Percentiles rank a stretch among this genome's conserved stretches.
Conservation (phyloP, 1,140 invertebrate genomes). For the Drosophila dunni region DNA sequence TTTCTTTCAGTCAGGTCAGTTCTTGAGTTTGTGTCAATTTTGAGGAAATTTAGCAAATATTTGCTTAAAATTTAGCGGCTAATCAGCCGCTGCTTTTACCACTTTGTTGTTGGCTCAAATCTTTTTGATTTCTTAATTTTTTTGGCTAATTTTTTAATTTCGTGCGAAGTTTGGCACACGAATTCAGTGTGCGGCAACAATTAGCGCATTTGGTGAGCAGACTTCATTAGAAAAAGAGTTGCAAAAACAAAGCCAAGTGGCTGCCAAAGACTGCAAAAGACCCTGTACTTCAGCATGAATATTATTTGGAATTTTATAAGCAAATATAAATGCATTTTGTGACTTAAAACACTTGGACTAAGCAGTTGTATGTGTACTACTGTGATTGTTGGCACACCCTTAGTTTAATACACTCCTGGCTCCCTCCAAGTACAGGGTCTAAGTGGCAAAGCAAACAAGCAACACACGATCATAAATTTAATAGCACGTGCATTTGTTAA, state of each 20-base stretch:
- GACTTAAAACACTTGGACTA: too few species aligned
- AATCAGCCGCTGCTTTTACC: too few species aligned
- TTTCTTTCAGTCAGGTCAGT: too few species aligned
- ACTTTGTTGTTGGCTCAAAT: too few species aligned
- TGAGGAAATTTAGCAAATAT: background rate
- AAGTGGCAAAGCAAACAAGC: constrained; percentile 33
- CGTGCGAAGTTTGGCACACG: background rate
- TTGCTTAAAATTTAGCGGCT: background rate
- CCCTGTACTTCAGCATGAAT: too few species aligned
- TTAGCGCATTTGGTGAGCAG: background rate
- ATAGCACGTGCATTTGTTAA: constrained; percentile 37
- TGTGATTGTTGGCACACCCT: too few species aligned
- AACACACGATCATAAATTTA: constrained; percentile 48
- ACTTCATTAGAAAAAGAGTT: background rate
- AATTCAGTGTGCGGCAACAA: background rate
- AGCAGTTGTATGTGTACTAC: too few species aligned
- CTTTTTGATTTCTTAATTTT: background rate
- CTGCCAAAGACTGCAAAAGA: too few species aligned
- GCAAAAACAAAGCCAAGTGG: background rate
- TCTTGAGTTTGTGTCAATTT: background rate
- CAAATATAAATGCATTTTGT: too few species aligned
- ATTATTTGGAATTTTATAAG: too few species aligned
- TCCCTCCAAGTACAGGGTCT: too few species aligned
- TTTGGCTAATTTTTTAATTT: background rate
- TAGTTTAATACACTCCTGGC: too few species aligned